These are phyloP conservation scores for Heteromyza rotundicornis DNA, from an alignment of 2,888 invertebrate genomes.

Conservation along the genomic window DNA sequence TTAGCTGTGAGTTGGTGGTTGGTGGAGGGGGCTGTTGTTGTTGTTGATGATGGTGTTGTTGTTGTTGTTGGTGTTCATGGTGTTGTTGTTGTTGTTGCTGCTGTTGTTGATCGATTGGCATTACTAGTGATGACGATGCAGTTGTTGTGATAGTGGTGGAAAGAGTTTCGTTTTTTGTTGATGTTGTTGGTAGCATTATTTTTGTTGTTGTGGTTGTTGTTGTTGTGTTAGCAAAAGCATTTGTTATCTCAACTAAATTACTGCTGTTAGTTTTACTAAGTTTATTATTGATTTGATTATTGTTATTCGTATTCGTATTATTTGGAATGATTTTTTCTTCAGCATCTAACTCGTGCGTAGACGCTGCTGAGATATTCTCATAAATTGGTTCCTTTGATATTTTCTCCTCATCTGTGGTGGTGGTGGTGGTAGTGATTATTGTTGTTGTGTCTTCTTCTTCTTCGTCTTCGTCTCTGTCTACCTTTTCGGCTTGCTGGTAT, in stretches of 20 bases:
- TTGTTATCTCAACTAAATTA: slow-evolving; percentile 33
- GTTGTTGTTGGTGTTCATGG: slow-evolving; percentile 20
- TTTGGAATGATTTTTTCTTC: slow-evolving; percentile 46
- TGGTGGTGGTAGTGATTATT: no score
- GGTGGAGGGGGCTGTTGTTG: slow-evolving; percentile 5
- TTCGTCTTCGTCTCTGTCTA: slow-evolving; percentile 47
- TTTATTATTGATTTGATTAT: slow-evolving; percentile 29
- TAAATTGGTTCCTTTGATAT: slow-evolving; percentile 61
- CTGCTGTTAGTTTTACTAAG: slow-evolving; percentile 22
- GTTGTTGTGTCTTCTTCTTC: slow-evolving; percentile 33
- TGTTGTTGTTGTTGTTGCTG: slow-evolving; percentile 3
- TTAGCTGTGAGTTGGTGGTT: not conserved
- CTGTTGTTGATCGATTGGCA: slow-evolving; percentile 8
- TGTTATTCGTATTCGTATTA: slow-evolving; percentile 40
- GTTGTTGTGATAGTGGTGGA: slow-evolving; percentile 8
- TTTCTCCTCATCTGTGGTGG: slow-evolving; percentile 25
- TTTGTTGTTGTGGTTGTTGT: slow-evolving; percentile 4
- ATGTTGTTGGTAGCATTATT: slow-evolving; percentile 10
- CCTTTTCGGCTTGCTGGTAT: slow-evolving; percentile 36
- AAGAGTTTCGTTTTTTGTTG: slow-evolving; percentile 11
- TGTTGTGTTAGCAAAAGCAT: slow-evolving; percentile 28
- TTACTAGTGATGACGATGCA: not conserved
- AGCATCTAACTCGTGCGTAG: slow-evolving; percentile 50
- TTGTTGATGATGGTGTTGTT: slow-evolving; percentile 18
- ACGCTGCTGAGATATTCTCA: slow-evolving; percentile 60